Evolutionary conservation across 2,888 invertebrate genomes (phyloP).

Genomic region (Leptinotarsa juncta): DNA sequence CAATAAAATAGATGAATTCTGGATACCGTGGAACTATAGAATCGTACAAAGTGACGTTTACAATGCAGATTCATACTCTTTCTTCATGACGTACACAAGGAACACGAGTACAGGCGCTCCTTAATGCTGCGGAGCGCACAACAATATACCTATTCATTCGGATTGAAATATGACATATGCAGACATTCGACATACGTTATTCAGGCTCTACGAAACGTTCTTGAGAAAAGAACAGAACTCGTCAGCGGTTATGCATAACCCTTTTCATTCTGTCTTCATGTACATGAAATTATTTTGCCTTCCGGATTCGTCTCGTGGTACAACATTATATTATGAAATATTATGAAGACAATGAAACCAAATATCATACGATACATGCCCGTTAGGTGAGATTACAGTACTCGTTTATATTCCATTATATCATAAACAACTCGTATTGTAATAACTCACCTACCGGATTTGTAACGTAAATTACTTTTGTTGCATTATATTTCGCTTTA

Average conservation of each 20-base stretch:
- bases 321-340: too few relatives aligned
- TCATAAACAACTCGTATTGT: too few relatives aligned
- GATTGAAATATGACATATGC: constrained; percentile 36
- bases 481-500: too few relatives aligned
- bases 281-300: not conserved
- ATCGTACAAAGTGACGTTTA: constrained; percentile 37
- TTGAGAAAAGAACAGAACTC: not conserved
- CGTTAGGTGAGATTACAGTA: too few relatives aligned
- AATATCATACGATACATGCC: too few relatives aligned
- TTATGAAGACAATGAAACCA: too few relatives aligned
- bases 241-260: constrained; percentile 19
- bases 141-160: constrained; percentile 29
- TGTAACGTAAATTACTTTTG: too few relatives aligned
- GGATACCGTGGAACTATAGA: constrained; percentile 23
- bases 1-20: constrained; percentile 35
- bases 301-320: too few relatives aligned
- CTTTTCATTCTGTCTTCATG: not conserved
- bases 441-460: too few relatives aligned
- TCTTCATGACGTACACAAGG: constrained; percentile 32
- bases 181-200: constrained; percentile 23
- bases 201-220: constrained; percentile 8
- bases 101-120: constrained; percentile 42
- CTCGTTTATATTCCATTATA: too few relatives aligned
- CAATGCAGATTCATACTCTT: constrained; percentile 39
- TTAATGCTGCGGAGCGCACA: constrained; percentile 31